These are phyloP conservation scores for Aradophagus sp. DNA, from an alignment of 1,140 invertebrate species.

Conservation along the genomic window DNA sequence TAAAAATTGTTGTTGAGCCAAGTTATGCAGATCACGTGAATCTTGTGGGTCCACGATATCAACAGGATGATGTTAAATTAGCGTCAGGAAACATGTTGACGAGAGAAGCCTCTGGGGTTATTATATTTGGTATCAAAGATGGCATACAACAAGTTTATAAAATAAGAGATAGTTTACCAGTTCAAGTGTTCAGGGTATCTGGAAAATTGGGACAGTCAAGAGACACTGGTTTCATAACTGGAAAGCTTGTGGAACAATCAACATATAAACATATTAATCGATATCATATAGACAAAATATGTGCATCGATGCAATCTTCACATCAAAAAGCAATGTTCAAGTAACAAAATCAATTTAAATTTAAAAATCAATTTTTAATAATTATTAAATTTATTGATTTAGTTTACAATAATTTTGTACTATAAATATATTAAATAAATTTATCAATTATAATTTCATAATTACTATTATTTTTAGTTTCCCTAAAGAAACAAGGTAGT, in stretches of 20 bases:
- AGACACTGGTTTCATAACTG: conserved; percentile 82
- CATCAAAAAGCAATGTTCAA: conserved; percentile 89
- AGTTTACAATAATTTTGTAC: no score
- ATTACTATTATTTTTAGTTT: no score
- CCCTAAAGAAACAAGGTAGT: no score
- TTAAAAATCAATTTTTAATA: no score
- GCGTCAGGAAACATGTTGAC: conserved; percentile 77
- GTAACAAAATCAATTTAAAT: conserved; percentile 71
- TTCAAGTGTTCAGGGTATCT: conserved; percentile 84
- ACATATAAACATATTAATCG: conserved; percentile 82
- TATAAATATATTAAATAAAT: no score
- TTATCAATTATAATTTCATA: no score
- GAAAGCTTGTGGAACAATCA: conserved; percentile 82
- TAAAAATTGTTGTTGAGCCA: conserved; percentile 76
- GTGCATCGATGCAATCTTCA: conserved; percentile 85
- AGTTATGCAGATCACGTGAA: conserved; percentile 83
- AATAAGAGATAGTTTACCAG: conserved; percentile 76
- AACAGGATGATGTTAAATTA: conserved; percentile 79
- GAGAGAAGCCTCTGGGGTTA: conserved; percentile 80
- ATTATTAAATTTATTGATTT: no score
- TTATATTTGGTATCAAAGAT: conserved; percentile 84
- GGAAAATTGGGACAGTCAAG: conserved; percentile 87
- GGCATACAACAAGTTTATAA: conserved; percentile 76
- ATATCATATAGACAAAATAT: conserved; percentile 80
- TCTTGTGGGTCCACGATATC: conserved; percentile 84